Evolutionary conservation across 2,888 invertebrate genomes (phyloP), one percentile per base, ranked within the genome.

Genomic region (Hemistola chrysoprasaria): DNA sequence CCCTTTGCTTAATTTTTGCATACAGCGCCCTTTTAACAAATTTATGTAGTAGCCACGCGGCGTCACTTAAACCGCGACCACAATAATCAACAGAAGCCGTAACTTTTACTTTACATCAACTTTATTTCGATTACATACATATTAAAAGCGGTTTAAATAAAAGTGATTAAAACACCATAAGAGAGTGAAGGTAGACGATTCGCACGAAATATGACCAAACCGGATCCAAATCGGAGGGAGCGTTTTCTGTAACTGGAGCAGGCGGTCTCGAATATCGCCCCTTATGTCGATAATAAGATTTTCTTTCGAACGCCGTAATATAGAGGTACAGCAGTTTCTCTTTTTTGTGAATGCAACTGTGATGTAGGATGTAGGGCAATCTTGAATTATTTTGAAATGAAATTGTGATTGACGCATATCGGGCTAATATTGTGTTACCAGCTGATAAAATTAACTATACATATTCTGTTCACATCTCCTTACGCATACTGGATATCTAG

Each of bases 221-320:
- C 86, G 86, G 87, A 84, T 86, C 71, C 78, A 71, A 78, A 77
- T 72, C 73, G 59, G 73, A 71, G 80, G 83, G 82, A 77, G 75
- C 75, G 74, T 74, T 79, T 75, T 76, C 78, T 75, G 85, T 81
- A 87, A 88, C 85, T 87, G 84, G 87, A 87, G 86, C 87, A 84
- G 65, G 59, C 74, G 62, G 67, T 71, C 81, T 87, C 84, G 78
- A 79, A 81, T 87, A 75, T 84, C 85, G 84, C 79, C 83, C 86
- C 84, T 82, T 81, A 78, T 65, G 78, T 76, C 78, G 80, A 82
- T 83, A 80, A 80, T 85, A 85, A 80, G 78, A 81, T 85, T 86
- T 86, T 86, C 81, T 80, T 85, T 80, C 71, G 71, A 73, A 66
- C 75, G 62, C 76, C 68, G 77, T 73, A 74, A 71, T 56, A 64